These are phyloP conservation scores for Pseudomyrmex pallidus DNA, from an alignment of 1,140 invertebrate species.

Conservation along the genomic window DNA sequence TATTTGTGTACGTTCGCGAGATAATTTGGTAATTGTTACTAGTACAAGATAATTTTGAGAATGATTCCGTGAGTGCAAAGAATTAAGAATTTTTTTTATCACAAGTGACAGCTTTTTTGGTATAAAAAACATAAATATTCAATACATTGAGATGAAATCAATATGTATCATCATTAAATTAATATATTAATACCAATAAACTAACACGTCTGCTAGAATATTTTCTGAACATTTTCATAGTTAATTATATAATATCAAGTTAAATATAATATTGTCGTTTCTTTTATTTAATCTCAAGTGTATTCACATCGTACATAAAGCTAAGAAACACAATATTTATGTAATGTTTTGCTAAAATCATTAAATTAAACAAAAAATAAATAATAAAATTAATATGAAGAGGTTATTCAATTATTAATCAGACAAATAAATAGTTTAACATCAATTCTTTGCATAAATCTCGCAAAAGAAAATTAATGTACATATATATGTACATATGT, in stretches of 20 bases:
- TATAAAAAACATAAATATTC: conserved; percentile 20
- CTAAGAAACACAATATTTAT: too few species aligned
- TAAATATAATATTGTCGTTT: conserved; percentile 53
- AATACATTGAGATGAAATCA: conserved; percentile 25
- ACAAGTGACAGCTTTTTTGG: conserved; percentile 54
- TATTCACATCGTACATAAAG: too few species aligned
- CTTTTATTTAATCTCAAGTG: not conserved
- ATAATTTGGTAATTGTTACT: not conserved
- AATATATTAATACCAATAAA: not conserved
- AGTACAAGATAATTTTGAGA: not conserved
- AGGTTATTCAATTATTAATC: too few species aligned
- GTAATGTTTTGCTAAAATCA: too few species aligned
- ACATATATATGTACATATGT: too few species aligned
- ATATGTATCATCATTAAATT: not conserved
- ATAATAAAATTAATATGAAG: too few species aligned
- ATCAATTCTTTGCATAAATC: not conserved
- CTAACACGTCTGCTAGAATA: conserved; percentile 7
- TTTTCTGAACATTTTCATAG: not conserved
- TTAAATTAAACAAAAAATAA: too few species aligned
- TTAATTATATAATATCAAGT: conserved; percentile 11
- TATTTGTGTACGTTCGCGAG: not conserved
- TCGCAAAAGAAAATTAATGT: not conserved
- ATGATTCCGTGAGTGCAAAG: not conserved
- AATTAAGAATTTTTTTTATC: conserved; percentile 11
- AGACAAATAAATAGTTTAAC: too few species aligned